Conservation (phyloP, 2,888 invertebrate genomes). For the Sesia apiformis region DNA sequence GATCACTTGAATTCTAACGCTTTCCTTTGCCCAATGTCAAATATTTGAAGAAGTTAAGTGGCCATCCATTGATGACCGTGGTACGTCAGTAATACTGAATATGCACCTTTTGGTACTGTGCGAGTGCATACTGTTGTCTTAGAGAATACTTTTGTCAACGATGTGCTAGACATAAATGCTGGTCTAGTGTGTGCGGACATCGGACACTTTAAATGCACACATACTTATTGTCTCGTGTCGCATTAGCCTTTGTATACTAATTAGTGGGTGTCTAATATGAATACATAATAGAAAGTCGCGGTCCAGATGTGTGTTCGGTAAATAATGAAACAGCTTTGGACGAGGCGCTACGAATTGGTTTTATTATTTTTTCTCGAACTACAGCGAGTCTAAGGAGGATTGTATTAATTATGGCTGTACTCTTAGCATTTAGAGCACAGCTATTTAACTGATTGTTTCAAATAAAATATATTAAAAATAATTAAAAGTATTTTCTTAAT, state of each 20-base stretch:
- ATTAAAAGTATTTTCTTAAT: too few relatives aligned
- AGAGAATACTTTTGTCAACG: slow-evolving; percentile 33
- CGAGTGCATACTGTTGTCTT: slow-evolving; percentile 30
- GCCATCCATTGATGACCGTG: slow-evolving; percentile 65
- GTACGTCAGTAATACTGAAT: slow-evolving; percentile 60
- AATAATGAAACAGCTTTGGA: slow-evolving; percentile 54
- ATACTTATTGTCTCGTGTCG: slow-evolving; percentile 53
- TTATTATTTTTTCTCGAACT: slow-evolving; percentile 35
- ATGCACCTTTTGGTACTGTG: slow-evolving; percentile 50
- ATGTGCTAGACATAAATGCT: slow-evolving; percentile 19
- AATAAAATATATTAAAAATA: too few relatives aligned
- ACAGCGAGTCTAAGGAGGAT: too few relatives aligned
- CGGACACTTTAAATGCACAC: slow-evolving; percentile 41
- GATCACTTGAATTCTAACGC: slow-evolving; percentile 75
- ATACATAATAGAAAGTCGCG: slow-evolving; percentile 69
- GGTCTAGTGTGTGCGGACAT: slow-evolving; percentile 40
- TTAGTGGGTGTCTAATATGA: slow-evolving; percentile 70
- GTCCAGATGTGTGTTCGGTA: slow-evolving; percentile 66
- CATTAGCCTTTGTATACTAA: slow-evolving; percentile 71
- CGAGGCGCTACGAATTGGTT: slow-evolving; percentile 51
- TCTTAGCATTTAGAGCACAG: too few relatives aligned
- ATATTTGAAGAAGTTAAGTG: slow-evolving; percentile 74
- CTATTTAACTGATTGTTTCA: too few relatives aligned
- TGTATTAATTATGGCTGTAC: too few relatives aligned
- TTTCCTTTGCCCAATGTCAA: slow-evolving; percentile 70